Base-by-base conservation (phyloP, 1,140 invertebrate genomes). In the Orussus abietinus region DNA sequence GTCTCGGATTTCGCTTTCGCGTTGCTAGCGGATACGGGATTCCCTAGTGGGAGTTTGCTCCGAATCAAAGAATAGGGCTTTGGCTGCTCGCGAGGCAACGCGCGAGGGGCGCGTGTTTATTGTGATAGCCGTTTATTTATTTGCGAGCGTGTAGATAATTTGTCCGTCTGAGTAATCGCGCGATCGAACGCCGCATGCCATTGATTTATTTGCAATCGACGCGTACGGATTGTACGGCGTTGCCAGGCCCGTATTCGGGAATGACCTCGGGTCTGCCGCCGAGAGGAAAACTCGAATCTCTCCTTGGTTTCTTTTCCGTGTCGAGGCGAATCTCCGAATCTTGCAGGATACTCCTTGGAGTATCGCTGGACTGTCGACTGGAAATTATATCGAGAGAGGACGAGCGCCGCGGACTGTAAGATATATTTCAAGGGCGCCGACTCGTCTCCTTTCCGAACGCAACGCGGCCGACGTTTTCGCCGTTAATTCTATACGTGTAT, bases 81-180 rank as follows among this genome's bases (percentile, higher is more conserved):
- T 18, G 39, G 18, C 42, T 10, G 26, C 15, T 6, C 7, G 15
- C 25, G 20, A 45, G 14, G n/a, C 15, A 28, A 33, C 7, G 10
- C 40, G 9, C 18, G 32, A 26, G 46, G 41, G 41, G 51, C 35
- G 38, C 47, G 52, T 58, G 46, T 47, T 57, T 53, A 47, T 57
- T 63, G 57, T 66, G 60, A 64, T 66, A 63, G 47, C 42, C 36
- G 39, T 57, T 45, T 66, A 64, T 64, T 64, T 66, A 63, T 64
- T 66, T 62, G 47, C 63, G 46, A 19, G 55, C 47, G 52, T 50
- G 37, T 53, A 47, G 44, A 47, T 38, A 47, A 31, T 29, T 40
- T 29, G 45, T 49, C 46, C 39, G 33, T 33, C 5, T 44, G 38
- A 47, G 9, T 49, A 14, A 50, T 21, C 14, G 43, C 12, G 29